Conservation (phyloP, 2,113 vertebrate genomes). For the Heterotis niloticus region DNA sequence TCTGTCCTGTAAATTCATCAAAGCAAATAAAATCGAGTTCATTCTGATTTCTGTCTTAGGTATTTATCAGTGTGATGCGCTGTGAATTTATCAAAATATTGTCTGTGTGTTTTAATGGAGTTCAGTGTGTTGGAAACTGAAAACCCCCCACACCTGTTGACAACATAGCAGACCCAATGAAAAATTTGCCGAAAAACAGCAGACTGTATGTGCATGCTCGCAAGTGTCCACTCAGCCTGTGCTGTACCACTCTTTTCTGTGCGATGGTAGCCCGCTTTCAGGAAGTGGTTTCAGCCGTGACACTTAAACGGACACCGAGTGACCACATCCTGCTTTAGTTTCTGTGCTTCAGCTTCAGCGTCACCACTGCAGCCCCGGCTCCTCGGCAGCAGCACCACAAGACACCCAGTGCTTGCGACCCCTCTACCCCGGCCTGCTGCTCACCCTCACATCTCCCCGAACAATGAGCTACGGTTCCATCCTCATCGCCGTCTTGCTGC, state of each 20-base stretch:
- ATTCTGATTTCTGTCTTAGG: neutral
- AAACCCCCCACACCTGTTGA: no score
- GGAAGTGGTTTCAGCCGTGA: neutral
- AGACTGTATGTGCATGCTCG: no score
- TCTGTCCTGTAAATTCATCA: neutral
- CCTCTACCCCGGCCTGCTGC: neutral
- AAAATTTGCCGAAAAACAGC: neutral
- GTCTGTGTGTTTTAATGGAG: no score
- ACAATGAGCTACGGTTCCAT: conserved; percentile 17
- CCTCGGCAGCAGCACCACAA: neutral
- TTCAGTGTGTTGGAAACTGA: no score
- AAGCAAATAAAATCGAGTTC: neutral
- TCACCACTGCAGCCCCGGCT: neutral
- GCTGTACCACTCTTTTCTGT: neutral
- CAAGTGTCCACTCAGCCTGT: neutral
- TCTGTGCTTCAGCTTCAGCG: neutral
- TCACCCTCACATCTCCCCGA: neutral
- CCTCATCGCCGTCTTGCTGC: conserved; percentile 19
- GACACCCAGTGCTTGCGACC: no score
- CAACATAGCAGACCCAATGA: no score
- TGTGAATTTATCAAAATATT: no score
- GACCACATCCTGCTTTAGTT: conserved; percentile 48
- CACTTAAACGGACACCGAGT: conserved; percentile 42
- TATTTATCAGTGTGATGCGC: no score
- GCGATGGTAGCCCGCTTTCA: neutral